A percentile compares a stretch with the other conserved stretches of the same genome.
These are phyloP conservation scores for Dicerorhinus sumatrensis DNA, from an alignment of 2,113 vertebrate genomes.

Conservation along the genomic window DNA sequence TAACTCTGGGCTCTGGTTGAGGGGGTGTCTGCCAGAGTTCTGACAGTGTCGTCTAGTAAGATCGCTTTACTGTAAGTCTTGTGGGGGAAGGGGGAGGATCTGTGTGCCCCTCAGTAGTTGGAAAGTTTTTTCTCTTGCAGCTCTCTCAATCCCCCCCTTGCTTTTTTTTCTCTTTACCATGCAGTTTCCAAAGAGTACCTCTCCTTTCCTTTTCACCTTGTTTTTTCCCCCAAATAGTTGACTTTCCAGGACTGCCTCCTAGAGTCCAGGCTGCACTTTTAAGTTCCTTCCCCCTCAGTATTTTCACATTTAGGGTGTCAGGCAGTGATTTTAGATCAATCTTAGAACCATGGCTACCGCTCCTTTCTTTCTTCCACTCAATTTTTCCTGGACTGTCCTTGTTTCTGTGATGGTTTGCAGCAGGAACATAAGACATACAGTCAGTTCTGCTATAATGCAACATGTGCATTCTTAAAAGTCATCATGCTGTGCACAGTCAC, in stretches of 20 bases:
- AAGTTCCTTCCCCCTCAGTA: background rate
- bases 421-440: background rate
- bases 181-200: background rate
- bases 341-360: background rate
- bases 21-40: background rate
- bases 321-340: background rate
- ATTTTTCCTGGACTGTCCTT: background rate
- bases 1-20: background rate
- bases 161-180: background rate
- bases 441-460: background rate
- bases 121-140: background rate
- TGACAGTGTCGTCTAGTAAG: accelerated
- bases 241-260: background rate
- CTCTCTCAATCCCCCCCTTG: background rate
- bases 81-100: background rate
- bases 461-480: background rate
- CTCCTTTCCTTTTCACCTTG: background rate
- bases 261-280: background rate
- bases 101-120: background rate
- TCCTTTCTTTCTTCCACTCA: background rate
- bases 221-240: background rate
- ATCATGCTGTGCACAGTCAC: accelerated
- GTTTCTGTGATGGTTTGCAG: background rate
- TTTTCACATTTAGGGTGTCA: background rate
- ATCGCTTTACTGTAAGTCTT: background rate